These are phyloP conservation scores for Stomorhina lunata DNA, from an alignment of 2,888 invertebrate species.

Conservation along the genomic window DNA sequence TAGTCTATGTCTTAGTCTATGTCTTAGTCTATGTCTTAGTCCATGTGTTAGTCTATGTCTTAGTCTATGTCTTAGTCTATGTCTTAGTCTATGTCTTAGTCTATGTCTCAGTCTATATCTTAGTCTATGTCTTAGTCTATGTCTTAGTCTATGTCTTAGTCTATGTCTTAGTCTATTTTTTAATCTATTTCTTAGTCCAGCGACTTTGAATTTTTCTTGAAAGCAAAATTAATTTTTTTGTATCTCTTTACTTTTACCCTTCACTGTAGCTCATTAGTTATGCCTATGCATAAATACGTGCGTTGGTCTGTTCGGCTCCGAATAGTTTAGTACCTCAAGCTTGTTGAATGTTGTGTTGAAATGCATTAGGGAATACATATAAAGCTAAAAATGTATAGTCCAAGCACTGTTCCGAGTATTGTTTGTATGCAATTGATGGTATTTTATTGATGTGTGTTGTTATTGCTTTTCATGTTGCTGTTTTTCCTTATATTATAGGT, in stretches of 20 bases:
- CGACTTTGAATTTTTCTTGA: too few species aligned
- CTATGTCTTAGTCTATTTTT: too few species aligned
- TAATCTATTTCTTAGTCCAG: too few species aligned
- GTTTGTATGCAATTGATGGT: conserved; percentile 19
- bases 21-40: too few species aligned
- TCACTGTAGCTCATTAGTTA: conserved; percentile 28
- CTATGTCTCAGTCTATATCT: too few species aligned
- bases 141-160: too few species aligned
- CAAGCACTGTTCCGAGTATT: conserved; percentile 41
- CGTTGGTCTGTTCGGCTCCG: conserved; percentile 6
- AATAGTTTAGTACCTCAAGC: conserved; percentile 45
- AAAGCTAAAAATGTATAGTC: too few species aligned
- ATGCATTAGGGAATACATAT: conserved; percentile 70
- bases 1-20: too few species aligned
- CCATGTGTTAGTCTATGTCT: too few species aligned
- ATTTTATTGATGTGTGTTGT: conserved; percentile 49
- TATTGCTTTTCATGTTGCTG: conserved; percentile 43
- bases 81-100: too few species aligned
- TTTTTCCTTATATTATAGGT: conserved; percentile 51
- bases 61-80: too few species aligned
- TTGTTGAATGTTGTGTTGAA: conserved; percentile 64
- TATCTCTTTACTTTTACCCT: neutral
- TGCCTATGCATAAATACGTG: neutral
- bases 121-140: too few species aligned
- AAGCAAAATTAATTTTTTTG: neutral